A percentile compares a stretch with the other conserved stretches of the same genome.
phyloP scores from a whole-genome alignment of 2,888 invertebrate species.

The Tenthredo distinguenda region DNA sequence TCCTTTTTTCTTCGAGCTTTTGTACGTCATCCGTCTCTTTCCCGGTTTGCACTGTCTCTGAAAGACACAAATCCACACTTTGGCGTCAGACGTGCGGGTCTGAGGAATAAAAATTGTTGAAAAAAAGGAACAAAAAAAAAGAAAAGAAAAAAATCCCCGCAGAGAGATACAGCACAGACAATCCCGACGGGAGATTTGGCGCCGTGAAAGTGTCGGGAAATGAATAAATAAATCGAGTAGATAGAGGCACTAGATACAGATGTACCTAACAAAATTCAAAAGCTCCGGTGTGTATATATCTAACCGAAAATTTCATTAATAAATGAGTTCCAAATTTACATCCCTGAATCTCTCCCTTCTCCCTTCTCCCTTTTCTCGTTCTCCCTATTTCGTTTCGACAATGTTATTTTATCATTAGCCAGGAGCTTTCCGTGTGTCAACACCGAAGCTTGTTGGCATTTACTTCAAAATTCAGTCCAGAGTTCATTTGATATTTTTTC shows the following conservation, averaged over 20 bases:
- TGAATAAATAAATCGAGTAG: conserved; percentile 20
- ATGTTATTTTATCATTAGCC: not conserved
- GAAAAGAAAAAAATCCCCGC: not conserved
- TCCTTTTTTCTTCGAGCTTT: not conserved
- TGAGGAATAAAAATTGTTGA: not conserved
- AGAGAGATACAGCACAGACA: not conserved
- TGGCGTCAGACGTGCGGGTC: not conserved
- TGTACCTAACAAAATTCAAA: not conserved
- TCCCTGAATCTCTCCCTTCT: not conserved
- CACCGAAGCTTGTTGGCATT: not conserved
- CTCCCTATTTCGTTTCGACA: not conserved
- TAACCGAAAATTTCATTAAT: conserved; percentile 7
- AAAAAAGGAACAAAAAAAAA: not conserved
- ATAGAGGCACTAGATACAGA: not conserved
- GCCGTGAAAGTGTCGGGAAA: conserved; percentile 23
- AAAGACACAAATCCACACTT: conserved; percentile 35
- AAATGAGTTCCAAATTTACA: conserved; percentile 5
- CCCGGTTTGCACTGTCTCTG: not conserved
- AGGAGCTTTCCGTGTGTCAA: not conserved
- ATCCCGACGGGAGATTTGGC: conserved; percentile 35
- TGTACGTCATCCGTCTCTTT: not conserved
- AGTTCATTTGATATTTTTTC: not conserved
- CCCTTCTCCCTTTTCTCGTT: not conserved
- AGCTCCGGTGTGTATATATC: not conserved
- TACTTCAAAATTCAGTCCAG: not conserved